phyloP scores from a whole-genome alignment of 2,113 vertebrate genomes.

The Semicossyphus pulcher region DNA sequence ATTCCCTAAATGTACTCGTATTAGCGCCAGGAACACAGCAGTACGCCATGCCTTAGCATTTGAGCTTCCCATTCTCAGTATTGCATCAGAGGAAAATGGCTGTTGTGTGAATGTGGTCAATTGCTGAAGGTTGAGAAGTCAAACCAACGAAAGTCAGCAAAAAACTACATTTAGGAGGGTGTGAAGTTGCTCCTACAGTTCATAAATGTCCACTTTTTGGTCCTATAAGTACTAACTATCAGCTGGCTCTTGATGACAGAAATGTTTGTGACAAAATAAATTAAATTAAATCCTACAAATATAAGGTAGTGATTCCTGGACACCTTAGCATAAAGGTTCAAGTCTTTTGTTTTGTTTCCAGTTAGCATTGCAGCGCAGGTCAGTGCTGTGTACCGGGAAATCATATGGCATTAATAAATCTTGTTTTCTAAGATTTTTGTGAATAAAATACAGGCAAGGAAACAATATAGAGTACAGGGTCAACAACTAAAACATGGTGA shows the following conservation, averaged over 20 bases:
- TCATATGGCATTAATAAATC: not conserved
- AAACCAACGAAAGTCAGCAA: not conserved
- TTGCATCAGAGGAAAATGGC: too few species aligned
- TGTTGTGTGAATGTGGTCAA: too few species aligned
- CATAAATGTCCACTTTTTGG: not conserved
- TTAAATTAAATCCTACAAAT: not conserved
- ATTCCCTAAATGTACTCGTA: too few species aligned
- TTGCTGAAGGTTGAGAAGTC: not conserved
- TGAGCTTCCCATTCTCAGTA: too few species aligned
- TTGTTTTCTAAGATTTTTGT: not conserved
- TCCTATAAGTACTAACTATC: not conserved
- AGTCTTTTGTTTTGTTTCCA: not conserved
- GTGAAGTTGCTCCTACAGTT: not conserved
- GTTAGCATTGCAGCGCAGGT: not conserved
- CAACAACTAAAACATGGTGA: not conserved
- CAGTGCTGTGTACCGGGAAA: slow-evolving; percentile 1
- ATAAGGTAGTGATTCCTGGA: not conserved
- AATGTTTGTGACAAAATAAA: not conserved
- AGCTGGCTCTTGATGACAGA: not conserved
- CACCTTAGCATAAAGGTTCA: not conserved
- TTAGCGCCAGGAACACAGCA: too few species aligned
- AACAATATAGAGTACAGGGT: slow-evolving; percentile 21
- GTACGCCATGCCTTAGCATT: too few species aligned
- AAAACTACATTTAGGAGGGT: not conserved
- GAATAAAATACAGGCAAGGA: not conserved